Conservation (phyloP, 2,113 vertebrate genomes). For the Cebidichthys violaceus region DNA sequence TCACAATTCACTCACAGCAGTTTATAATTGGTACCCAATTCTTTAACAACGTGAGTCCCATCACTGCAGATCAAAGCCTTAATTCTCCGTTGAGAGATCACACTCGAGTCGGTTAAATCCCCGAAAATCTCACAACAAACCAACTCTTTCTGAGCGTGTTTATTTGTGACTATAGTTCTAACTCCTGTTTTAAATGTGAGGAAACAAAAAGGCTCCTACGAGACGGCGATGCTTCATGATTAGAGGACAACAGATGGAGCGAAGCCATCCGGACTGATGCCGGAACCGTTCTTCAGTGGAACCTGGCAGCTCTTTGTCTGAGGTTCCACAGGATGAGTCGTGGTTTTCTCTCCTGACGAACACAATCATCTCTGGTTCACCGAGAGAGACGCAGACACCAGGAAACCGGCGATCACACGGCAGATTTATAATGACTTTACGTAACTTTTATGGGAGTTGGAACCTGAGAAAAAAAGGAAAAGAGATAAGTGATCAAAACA, state of each 20-base stretch:
- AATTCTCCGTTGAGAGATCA: not conserved
- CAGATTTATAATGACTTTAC: not conserved
- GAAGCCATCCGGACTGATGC: not conserved
- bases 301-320: not conserved
- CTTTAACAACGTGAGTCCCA: not conserved
- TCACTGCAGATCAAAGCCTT: not conserved
- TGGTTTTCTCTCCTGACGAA: not conserved
- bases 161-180: not conserved
- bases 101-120: not conserved
- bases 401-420: not conserved
- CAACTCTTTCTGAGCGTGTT: not conserved
- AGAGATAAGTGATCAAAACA: too few relatives aligned
- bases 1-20: not conserved
- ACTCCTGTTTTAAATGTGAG: not conserved
- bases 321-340: constrained; percentile 3
- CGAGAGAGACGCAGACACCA: not conserved
- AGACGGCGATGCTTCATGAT: constrained; percentile 4
- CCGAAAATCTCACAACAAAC: not conserved
- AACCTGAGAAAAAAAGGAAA: not conserved
- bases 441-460: not conserved
- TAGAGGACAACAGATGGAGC: constrained; percentile 19
- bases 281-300: not conserved
- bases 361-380: not conserved
- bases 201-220: not conserved
- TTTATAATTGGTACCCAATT: not conserved